Base-by-base conservation (phyloP, 2,888 invertebrate genomes). In the Dryocosmus kuriphilus region DNA sequence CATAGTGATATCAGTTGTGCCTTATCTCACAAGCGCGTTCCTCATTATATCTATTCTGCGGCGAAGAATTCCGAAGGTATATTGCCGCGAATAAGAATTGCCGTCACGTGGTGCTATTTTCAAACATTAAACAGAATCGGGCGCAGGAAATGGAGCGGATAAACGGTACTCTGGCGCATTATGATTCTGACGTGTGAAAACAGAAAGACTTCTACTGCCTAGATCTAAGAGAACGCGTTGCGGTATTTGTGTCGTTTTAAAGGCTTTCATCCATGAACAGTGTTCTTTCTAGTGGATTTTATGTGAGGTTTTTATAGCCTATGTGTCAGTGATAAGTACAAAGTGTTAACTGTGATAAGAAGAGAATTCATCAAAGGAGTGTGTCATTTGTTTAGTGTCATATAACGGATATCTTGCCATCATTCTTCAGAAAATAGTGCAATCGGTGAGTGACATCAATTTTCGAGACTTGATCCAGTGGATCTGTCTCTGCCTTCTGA, bases 41-140 rank as follows among this genome's bases (percentile, higher is more conserved):
- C 35, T 4, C 9, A n/a, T 22, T 60, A 1, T 24, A 24, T 60
- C 60, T 1, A 27, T 16, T 24, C 22, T 14, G 3, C 60, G 14
- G 5, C 9, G 2, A 55, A 55, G 55, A 22, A 55, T 22, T 55
- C 22, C 22, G 22, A n/a, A 22, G 1, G 22, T 22, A 24, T 27
- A n/a, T 24, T 60, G 14, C 6, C 60, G 16, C 7, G 16, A 60
- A 60, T 27, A 5, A 22, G 11, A 6, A 55, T 55, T 55, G 62
- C n/a, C 32, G 35, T 63, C 63, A 65, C 65, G 65, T 65, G 65
- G 22, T 65, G 24, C n/a, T 38, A 38, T 41, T 65, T 65, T 63
- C 5, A 22, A 63, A 62, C 16, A 2, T 62, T 22, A 35, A 35
- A 32, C 32, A 3, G n/a, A 24, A 57, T 63, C 32, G n/a, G 32